Evolutionary conservation across 2,888 invertebrate species (phyloP).

Genomic region (Rhopalosiphum nymphaeae): DNA sequence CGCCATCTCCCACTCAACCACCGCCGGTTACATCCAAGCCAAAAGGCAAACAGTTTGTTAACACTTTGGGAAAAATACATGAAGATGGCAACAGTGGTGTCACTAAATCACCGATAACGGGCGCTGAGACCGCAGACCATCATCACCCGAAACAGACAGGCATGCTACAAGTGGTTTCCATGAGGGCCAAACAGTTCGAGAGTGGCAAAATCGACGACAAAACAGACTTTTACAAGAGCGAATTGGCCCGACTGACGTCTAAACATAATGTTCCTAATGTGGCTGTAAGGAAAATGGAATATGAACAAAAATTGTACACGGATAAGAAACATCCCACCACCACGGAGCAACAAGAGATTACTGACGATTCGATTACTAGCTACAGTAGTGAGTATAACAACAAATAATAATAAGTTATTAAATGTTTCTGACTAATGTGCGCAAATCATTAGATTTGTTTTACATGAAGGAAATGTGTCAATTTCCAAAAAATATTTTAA

Average conservation of each 20-base stretch:
- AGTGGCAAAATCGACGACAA: slow-evolving; percentile 76
- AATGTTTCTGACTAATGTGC: not conserved
- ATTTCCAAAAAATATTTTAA: not conserved
- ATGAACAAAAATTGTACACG: slow-evolving; percentile 74
- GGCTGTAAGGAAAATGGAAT: slow-evolving; percentile 80
- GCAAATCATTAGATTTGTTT: not conserved
- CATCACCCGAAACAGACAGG: slow-evolving; percentile 44
- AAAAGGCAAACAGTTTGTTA: slow-evolving; percentile 72
- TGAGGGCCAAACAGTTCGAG: slow-evolving; percentile 82
- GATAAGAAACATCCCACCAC: slow-evolving; percentile 55
- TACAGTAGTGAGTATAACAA: slow-evolving; percentile 38
- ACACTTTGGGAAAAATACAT: slow-evolving; percentile 77
- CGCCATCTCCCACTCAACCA: slow-evolving; percentile 75
- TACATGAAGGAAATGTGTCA: not conserved
- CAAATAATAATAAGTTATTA: not conserved
- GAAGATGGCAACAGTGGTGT: slow-evolving; percentile 72
- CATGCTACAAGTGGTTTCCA: slow-evolving; percentile 80
- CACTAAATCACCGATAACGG: not conserved
- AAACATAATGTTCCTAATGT: slow-evolving; percentile 82
- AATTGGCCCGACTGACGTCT: slow-evolving; percentile 77
- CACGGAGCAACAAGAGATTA: not conserved
- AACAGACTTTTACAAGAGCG: slow-evolving; percentile 76
- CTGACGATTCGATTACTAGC: slow-evolving; percentile 35
- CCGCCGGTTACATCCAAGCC: slow-evolving; percentile 68
- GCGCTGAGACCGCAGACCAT: slow-evolving; percentile 49